Evolutionary conservation across 2,113 vertebrate species (phyloP), one percentile per base, ranked within the genome.

Genomic region (Gymnorhina tibicen): DNA sequence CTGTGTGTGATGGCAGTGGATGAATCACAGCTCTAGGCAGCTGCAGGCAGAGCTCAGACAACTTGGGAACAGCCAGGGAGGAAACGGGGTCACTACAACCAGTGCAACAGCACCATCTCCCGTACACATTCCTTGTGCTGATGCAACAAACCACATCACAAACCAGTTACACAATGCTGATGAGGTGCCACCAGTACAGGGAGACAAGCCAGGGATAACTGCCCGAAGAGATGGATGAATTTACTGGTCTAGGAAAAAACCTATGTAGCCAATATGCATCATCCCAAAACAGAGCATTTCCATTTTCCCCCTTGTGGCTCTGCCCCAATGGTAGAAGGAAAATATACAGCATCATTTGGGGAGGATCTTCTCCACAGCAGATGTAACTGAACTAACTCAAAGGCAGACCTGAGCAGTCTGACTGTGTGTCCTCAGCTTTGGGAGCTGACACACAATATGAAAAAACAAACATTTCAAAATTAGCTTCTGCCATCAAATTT

Each of bases 61-160:
- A 64, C 46, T 68, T 2, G 30, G 46, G 32, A 76, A 62, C 50
- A 84, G 77, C 33, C 35, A 27, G 26, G 41, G 56, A 74, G 55
- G 85, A 56, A 90, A 73, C 1, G 3, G 12, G 52, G 47, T 86
- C 88, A 75, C 68, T 47, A 70, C 58, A 88, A 67, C 46, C 30
- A 72, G 93, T n/a, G 91, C 95, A 97, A 97, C 58, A 96, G 96
- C 95, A 96, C 96, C 96, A 97, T 66, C 96, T 96, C 94, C 91
- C 0, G 95, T 76, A 77, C 75, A 32, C 75, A 77, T 66, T 89
- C 82, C 79, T 87, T 19, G 1, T 6, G 69, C 41, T 94, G 93
- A 84, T 67, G 83, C 85, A 94, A 94, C 26, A 86, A 94, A 90
- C 83, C 90, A 91, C 79, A 90, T 52, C 76, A 74, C 63, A 90